Base-by-base conservation (phyloP, 2,888 invertebrate species). In the Baccha elongata region DNA sequence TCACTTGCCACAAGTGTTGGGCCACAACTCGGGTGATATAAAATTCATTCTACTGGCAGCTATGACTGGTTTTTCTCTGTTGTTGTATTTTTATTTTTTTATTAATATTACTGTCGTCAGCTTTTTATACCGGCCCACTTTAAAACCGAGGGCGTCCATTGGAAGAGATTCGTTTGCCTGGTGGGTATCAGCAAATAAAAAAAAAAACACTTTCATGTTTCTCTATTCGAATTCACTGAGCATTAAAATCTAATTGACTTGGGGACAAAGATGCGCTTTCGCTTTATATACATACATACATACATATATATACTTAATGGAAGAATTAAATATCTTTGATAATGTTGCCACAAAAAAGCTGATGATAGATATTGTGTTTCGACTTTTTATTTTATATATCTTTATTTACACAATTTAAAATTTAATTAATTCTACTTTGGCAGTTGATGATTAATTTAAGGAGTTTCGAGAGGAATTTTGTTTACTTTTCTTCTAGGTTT, bases 191-290 rank as follows among this genome's bases (percentile, higher is more conserved):
- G 23, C 29, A 32, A 8, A 5, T 35, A 15, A 32, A 37, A 58
- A 23, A 26, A 67, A 42, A 15, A 11, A 67, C n/a, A 26, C 15
- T 8, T 8, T 10, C 11, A 58, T 40, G 58, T 46, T 52, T 19
- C 60, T 67, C 13, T 58, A 53, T 73, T 67, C 40, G 72, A 79
- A 73, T 73, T 67, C 67, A 60, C 58, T 72, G 67, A 48, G 52
- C 67, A 73, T 79, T 73, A 79, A 79, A 44, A 46, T 79, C 78
- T 67, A 67, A 79, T 79, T 79, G 78, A 72, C 73, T 79, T 53
- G 52, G 37, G 26, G 72, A 72, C 52, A 65, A 52, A 72, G 78
- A 72, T 73, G 78, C 60, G 58, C 73, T 67, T 67, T 72, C 65
- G 40, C 40, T 58, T 40, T 29, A 32, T 32, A 32, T 1, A 32